A percentile compares a stretch with the other conserved stretches of the same genome.
Evolutionary conservation across 2,888 invertebrate species (phyloP).

Genomic region (Lycia hirtaria): DNA sequence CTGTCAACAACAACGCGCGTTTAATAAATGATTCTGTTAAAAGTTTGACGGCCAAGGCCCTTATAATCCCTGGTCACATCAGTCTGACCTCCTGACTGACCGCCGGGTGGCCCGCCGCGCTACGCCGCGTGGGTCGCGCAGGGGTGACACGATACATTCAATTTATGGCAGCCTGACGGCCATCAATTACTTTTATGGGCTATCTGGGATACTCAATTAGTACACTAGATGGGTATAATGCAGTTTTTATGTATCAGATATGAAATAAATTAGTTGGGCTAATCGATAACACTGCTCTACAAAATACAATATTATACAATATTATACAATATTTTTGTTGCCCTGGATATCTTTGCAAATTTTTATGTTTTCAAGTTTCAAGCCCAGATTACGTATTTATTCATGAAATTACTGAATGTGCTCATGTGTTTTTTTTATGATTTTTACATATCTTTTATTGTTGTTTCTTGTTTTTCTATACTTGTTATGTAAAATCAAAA

Average conservation of each 20-base stretch:
- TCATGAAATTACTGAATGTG: too few species aligned
- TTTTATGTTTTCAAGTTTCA: too few species aligned
- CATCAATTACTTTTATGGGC: constrained; percentile 29
- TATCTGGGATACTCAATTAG: constrained; percentile 23
- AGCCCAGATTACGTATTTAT: too few species aligned
- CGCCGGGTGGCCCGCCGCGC: constrained; percentile 7
- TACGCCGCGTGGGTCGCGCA: constrained; percentile 9
- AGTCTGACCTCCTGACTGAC: constrained; percentile 6
- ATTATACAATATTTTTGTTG: too few species aligned
- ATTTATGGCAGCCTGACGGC: constrained; percentile 19
- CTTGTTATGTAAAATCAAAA: too few species aligned
- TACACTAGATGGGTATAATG: constrained; percentile 17
- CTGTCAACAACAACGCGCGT: too few species aligned
- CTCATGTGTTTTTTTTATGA: too few species aligned
- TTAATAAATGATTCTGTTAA: background rate
- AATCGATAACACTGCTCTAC: too few species aligned
- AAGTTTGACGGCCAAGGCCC: background rate
- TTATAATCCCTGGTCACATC: background rate
- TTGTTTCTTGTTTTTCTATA: too few species aligned
- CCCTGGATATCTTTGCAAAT: too few species aligned
- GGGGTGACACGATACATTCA: constrained; percentile 26
- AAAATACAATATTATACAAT: too few species aligned
- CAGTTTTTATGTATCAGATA: constrained; percentile 15
- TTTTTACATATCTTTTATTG: too few species aligned
- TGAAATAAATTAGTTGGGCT: background rate